A percentile compares a stretch with the other conserved stretches of the same genome.
Conservation (phyloP, 2,113 vertebrate species). For the Hydrolagus affinis region DNA sequence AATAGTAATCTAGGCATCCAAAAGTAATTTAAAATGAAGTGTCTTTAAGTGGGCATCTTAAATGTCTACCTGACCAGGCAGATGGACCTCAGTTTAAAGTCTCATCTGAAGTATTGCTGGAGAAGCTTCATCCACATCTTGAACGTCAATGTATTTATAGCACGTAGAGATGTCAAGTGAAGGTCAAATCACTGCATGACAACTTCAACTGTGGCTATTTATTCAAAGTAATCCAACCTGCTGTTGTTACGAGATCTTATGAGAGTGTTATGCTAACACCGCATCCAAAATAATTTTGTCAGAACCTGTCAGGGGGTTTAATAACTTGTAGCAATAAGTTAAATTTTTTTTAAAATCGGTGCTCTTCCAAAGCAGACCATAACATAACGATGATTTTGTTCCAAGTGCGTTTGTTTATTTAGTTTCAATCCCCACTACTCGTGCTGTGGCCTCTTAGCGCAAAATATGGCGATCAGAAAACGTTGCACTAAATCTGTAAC, state of each 20-base stretch:
- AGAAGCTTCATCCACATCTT: slow-evolving; percentile 38
- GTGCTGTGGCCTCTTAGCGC: neutral
- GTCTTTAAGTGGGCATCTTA: too few relatives aligned
- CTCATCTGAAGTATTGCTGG: neutral
- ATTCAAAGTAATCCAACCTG: neutral
- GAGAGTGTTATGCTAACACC: neutral
- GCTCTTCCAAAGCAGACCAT: neutral
- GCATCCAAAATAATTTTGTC: neutral
- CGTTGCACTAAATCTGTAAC: too few relatives aligned
- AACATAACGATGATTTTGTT: neutral
- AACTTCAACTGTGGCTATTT: neutral
- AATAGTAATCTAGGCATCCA: too few relatives aligned
- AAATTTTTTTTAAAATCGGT: neutral
- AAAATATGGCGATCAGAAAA: too few relatives aligned
- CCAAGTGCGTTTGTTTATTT: neutral
- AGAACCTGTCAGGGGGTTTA: neutral
- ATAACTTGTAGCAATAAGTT: neutral
- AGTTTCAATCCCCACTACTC: neutral
- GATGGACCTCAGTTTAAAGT: too few relatives aligned
- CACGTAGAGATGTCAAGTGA: slow-evolving; percentile 38
- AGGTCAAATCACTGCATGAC: slow-evolving; percentile 32
- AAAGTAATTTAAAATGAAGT: too few relatives aligned
- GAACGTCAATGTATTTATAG: slow-evolving; percentile 32
- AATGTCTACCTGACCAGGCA: too few relatives aligned
- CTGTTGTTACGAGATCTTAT: neutral